Evolutionary conservation across 92 coral and sea anemone species (phyloP).

Genomic region (Desmophyllum pertusum): DNA sequence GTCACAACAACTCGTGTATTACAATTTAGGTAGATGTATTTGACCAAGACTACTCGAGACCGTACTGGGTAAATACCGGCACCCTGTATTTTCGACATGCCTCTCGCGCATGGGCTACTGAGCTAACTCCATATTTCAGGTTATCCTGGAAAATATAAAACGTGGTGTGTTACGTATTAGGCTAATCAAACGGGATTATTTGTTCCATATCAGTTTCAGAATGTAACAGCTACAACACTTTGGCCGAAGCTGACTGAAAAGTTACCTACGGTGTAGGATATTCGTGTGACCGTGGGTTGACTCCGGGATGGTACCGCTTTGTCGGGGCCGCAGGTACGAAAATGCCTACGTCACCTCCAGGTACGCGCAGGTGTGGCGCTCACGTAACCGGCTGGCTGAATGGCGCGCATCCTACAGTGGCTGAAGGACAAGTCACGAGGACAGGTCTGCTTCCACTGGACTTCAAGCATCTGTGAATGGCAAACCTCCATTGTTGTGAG

Average conservation of each 20-base stretch:
- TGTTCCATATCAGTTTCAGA: background rate
- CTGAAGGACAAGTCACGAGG: background rate
- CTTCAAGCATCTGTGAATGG: background rate
- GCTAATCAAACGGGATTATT: too few species aligned
- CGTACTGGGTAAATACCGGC: too few species aligned
- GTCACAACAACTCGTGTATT: too few species aligned
- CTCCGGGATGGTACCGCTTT: slow-evolving; percentile 10
- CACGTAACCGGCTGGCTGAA: background rate
- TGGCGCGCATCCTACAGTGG: background rate
- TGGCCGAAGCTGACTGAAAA: background rate
- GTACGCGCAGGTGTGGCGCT: background rate
- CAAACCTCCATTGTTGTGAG: background rate
- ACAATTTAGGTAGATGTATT: too few species aligned
- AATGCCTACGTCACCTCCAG: slow-evolving; percentile 8
- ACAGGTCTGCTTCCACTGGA: background rate
- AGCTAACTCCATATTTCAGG: too few species aligned
- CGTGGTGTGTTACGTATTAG: too few species aligned
- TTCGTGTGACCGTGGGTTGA: background rate
- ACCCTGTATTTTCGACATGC: too few species aligned
- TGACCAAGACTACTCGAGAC: too few species aligned
- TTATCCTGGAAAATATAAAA: too few species aligned
- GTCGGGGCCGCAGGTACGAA: slow-evolving; percentile 11
- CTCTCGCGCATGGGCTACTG: too few species aligned
- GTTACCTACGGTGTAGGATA: background rate
- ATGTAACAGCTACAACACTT: slow-evolving; percentile 1